A percentile compares a stretch with the other conserved stretches of the same genome.
Conservation (phyloP, 2,888 invertebrate genomes). For the Microctonus aethiopoides region DNA sequence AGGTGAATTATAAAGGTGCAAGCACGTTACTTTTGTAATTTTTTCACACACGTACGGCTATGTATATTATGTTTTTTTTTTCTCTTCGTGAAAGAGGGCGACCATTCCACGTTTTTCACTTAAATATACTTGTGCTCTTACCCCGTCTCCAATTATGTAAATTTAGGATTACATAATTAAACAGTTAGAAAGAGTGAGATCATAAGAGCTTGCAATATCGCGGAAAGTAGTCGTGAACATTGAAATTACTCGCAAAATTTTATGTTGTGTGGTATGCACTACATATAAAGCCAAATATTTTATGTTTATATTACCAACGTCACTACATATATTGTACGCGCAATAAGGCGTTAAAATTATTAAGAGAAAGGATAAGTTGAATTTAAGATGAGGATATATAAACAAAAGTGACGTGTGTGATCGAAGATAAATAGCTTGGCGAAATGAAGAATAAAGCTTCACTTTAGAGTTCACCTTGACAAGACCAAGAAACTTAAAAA, state of each 20-base stretch:
- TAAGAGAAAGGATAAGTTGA: background rate
- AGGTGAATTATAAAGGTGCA: background rate
- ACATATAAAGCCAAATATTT: background rate
- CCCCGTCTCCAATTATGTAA: constrained; percentile 55
- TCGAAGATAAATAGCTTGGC: constrained; percentile 48
- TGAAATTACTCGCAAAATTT: constrained; percentile 22
- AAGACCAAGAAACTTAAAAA: constrained; percentile 51
- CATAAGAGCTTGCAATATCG: background rate
- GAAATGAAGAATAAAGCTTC: constrained; percentile 51
- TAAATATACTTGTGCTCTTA: constrained; percentile 20
- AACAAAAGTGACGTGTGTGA: constrained; percentile 38
- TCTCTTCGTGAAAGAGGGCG: background rate
- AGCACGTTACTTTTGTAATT: constrained; percentile 15
- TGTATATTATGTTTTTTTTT: constrained; percentile 9
- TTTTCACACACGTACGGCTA: constrained; percentile 25
- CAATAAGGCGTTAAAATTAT: background rate
- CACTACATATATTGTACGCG: background rate
- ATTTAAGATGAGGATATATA: background rate
- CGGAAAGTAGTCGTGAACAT: background rate
- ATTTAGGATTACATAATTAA: constrained; percentile 60
- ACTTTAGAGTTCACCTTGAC: constrained; percentile 3
- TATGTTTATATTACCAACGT: background rate
- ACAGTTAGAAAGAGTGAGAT: constrained; percentile 47
- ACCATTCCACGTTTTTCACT: constrained; percentile 25
- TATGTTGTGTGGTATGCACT: constrained; percentile 6